Percentiles rank a stretch among this genome's conserved stretches.
Evolutionary conservation across 2,888 invertebrate species (phyloP).

Genomic region (Melikaiella ostensackeni): DNA sequence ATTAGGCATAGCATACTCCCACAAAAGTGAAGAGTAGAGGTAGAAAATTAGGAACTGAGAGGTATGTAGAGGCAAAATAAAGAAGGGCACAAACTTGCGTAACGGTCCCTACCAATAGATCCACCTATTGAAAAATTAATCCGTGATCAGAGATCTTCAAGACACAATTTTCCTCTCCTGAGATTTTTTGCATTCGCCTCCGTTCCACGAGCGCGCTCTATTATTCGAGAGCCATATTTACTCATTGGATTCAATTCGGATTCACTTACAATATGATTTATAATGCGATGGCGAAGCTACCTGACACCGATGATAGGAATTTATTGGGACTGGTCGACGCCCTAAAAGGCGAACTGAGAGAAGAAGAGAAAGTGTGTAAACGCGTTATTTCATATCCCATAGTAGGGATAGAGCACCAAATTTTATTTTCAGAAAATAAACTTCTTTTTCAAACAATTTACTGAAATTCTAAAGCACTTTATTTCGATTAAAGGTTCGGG

Average conservation of each 20-base stretch:
- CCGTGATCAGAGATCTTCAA: neutral
- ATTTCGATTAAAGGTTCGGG: too few relatives aligned
- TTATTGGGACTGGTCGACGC: conserved; percentile 69
- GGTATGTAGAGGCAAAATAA: too few relatives aligned
- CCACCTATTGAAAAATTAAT: neutral
- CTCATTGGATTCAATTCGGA: conserved; percentile 75
- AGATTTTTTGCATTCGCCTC: neutral
- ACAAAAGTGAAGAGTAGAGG: too few relatives aligned
- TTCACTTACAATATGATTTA: conserved; percentile 75
- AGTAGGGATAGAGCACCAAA: conserved; percentile 37
- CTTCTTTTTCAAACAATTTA: neutral
- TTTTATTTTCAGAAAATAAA: conserved; percentile 3
- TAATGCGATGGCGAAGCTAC: conserved; percentile 64
- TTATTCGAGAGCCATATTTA: conserved; percentile 74
- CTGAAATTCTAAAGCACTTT: neutral
- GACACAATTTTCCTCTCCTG: neutral
- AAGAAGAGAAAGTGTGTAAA: conserved; percentile 41
- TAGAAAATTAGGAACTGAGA: too few relatives aligned
- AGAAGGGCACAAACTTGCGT: too few relatives aligned
- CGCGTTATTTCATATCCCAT: conserved; percentile 27
- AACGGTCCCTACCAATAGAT: too few relatives aligned
- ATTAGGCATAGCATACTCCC: too few relatives aligned
- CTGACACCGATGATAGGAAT: conserved; percentile 70
- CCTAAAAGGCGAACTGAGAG: conserved; percentile 61
- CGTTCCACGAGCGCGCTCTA: conserved; percentile 49